Evolutionary conservation across 2,797 vertebrate genomes (phyloP), one percentile per base, ranked within the genome.

Genomic region (Cossypha niveicapilla): DNA sequence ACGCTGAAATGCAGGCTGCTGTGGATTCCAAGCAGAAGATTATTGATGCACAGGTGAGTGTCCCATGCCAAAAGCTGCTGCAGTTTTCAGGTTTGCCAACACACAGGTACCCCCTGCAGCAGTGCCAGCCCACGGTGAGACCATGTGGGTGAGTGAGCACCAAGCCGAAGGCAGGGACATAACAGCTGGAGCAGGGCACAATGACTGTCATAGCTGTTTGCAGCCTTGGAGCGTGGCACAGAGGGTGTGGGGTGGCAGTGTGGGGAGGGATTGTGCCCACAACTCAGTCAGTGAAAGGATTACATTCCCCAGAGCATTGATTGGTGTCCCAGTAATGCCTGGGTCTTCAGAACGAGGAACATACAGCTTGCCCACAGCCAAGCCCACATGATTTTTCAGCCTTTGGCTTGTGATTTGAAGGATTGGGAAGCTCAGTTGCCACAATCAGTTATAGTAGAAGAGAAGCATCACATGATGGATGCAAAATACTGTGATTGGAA

Each of bases 1-100:
- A 99, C 0, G 98, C 98, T 9, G 99, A 99, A 98, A 99, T 99
- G 99, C 99, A 99, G 92, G 99, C 99, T 1, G 98, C 99, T 1
- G 99, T 99, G 15, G 99, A 99, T 96, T 99, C 99, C 85, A 99
- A 99, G 66, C 99, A 99, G 98, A 99, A 99, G 97, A 99, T 99
- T 95, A 99, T 99, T 1, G 99, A 99, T 67, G 99, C 99, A 70
- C 99, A 99, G 99, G 99, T 99, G 91, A 90, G 98, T 62, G 30
- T 56, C 41, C 5, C 0, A 0, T 17, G 13, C 51, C 80, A 12
- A 44, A 39, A 57, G 35, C 70, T 62, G 63, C 71, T 42, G 86
- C 42, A 10, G 41, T n/a, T 34, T 9, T 12, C 27, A 21, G 62
- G 21, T 13, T 30, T 85, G 45, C 66, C n/a, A 17, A 4, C 8